A percentile compares a stretch with the other conserved stretches of the same genome.
Conservation (phyloP, 2,113 vertebrate genomes). For the Zootoca vivipara region DNA sequence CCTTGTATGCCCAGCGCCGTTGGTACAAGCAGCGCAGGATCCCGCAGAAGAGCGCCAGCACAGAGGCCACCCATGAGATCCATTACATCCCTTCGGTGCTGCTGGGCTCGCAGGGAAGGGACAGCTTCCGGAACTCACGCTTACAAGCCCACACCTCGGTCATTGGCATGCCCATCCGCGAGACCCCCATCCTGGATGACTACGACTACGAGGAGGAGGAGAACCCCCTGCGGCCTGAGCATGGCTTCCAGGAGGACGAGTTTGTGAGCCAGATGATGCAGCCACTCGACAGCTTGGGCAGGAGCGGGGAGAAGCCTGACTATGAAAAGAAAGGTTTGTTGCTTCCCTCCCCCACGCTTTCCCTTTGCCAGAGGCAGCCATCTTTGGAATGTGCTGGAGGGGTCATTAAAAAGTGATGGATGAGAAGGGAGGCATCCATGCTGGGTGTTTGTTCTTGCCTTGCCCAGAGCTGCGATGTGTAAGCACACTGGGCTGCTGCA, state of each 20-base stretch:
- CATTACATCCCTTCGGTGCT: slow-evolving; percentile 98
- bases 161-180: slow-evolving; percentile 93
- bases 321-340: slow-evolving; percentile 89
- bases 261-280: slow-evolving; percentile 80
- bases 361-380: no score
- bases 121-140: slow-evolving; percentile 86
- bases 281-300: slow-evolving; percentile 81
- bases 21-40: slow-evolving; percentile 93
- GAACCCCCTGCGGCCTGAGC: slow-evolving; percentile 77
- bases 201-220: slow-evolving; percentile 93
- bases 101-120: slow-evolving; percentile 90
- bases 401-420: background rate
- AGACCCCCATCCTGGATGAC: slow-evolving; percentile 97
- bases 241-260: slow-evolving; percentile 80
- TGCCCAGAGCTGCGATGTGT: background rate
- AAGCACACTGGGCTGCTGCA: background rate
- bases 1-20: slow-evolving; percentile 91
- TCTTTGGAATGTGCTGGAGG: background rate
- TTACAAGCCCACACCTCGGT: slow-evolving; percentile 91
- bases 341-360: no score
- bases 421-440: background rate
- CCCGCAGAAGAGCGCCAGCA: slow-evolving; percentile 97
- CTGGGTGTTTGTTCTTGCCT: background rate
- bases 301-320: slow-evolving; percentile 79
- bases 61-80: slow-evolving; percentile 97